These are phyloP conservation scores for Ditula angustiorana DNA, from an alignment of 2,888 invertebrate species.

Conservation along the genomic window DNA sequence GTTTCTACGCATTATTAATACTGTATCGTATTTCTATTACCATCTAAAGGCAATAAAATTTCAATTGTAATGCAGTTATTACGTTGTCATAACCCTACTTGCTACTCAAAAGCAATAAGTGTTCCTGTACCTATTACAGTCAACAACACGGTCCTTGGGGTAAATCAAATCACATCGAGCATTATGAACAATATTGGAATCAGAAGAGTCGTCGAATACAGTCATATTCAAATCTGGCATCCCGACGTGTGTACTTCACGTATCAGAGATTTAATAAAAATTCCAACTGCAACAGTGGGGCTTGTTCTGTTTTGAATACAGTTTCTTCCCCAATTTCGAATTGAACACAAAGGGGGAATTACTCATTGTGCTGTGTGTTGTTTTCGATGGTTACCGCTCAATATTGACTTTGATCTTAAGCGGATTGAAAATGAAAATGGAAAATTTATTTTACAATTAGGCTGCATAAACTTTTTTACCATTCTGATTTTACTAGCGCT, in stretches of 20 bases:
- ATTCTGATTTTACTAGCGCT: too few species aligned
- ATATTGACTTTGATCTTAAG: too few species aligned
- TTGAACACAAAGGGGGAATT: too few species aligned
- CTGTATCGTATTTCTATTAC: neutral
- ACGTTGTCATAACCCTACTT: neutral
- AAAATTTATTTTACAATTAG: too few species aligned
- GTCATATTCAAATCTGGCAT: conserved; percentile 70
- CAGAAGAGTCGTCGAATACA: conserved; percentile 49
- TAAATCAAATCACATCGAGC: conserved; percentile 55
- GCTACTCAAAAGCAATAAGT: neutral
- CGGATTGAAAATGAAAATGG: too few species aligned
- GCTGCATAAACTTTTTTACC: too few species aligned
- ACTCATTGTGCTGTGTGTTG: too few species aligned
- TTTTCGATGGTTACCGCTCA: too few species aligned
- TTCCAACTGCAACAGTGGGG: conserved; percentile 59
- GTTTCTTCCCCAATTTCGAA: too few species aligned
- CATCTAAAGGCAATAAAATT: neutral
- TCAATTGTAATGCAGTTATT: neutral
- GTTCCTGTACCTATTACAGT: neutral
- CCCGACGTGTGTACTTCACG: conserved; percentile 62
- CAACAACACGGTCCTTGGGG: conserved; percentile 38
- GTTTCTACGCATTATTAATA: too few species aligned
- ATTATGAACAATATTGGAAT: conserved; percentile 62
- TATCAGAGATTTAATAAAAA: conserved; percentile 76
- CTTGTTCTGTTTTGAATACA: conserved; percentile 33